Evolutionary conservation across 1,140 invertebrate species (phyloP), one percentile per base, ranked within the genome.

Genomic region (Drosophila eugracilis): DNA sequence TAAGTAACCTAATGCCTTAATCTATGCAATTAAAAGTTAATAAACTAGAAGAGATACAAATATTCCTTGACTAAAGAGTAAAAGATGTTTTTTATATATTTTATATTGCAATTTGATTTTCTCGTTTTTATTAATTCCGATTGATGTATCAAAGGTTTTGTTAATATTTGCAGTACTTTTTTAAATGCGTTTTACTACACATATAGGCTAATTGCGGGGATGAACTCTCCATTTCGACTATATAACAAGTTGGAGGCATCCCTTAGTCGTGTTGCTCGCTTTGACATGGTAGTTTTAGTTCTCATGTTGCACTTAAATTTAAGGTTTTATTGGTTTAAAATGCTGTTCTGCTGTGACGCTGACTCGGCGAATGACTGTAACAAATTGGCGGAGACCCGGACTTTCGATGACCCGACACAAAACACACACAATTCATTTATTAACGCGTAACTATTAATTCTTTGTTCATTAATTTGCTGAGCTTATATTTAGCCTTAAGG

Each of bases 381-480:
- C 79, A 72, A 80, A 66, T 62, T 62, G 52, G 60, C 28, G 17
- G 54, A 48, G 42, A 62, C 57, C 42, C 47, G 59, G 48, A 63
- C 41, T 69, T 26, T 32, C 42, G 42, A 48, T 76, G 79, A 75
- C 78, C 75, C 45, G 74, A 83, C 63, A 74, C 57, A 76, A 49
- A 53, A 85, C 50, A 77, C 57, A 84, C 47, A 50, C 59, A 60
- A 47, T 55, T 73, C 48, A 67, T 63, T 76, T 73, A 76, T 57
- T 73, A 76, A 80, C 77, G 72, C 73, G 59, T 81, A 86, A 86
- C 83, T 88, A 86, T 86, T 71, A 70, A 39, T 75, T 71, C 45
- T 81, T 86, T 86, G 83, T 83, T 88, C 81, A 83, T 88, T 72
- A 71, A 70, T 47, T 59, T 86, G 60, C 78, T 81, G 73, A 74